Evolutionary conservation across 2,113 vertebrate genomes (phyloP).

Genomic region (Mesoclemmys tuberculata): DNA sequence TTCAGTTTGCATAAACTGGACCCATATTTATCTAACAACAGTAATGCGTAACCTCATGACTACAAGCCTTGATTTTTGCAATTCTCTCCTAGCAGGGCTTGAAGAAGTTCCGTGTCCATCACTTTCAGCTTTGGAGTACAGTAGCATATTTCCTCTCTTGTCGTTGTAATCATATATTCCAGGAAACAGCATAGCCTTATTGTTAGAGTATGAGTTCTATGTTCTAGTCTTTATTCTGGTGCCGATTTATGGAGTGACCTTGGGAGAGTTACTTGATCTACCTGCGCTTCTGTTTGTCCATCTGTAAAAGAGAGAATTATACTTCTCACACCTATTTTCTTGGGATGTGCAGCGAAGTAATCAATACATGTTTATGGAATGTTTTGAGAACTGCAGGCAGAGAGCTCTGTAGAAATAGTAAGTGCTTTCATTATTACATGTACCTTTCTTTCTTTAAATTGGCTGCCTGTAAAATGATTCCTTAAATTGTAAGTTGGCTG

Average conservation of each 20-base stretch:
- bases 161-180: not conserved
- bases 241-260: rapidly evolving
- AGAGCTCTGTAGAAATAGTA: not conserved
- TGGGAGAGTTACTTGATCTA: not conserved
- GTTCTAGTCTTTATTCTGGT: not conserved
- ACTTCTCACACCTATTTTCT: not conserved
- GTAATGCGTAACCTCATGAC: not conserved
- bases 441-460: not conserved
- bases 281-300: rapidly evolving
- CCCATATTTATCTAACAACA: not conserved
- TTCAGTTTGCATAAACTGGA: not conserved
- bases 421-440: not conserved
- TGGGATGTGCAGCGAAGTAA: not conserved
- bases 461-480: not conserved
- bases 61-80: not conserved
- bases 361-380: not conserved
- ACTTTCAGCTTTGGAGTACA: not conserved
- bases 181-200: not conserved
- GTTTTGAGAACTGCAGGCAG: not conserved
- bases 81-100: not conserved
- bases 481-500: not conserved
- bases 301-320: not conserved
- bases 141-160: not conserved
- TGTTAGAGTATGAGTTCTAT: not conserved
- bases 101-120: not conserved